Evolutionary conservation across 2,113 vertebrate genomes (phyloP), one percentile per base, ranked within the genome.

Genomic region (Scortum barcoo): DNA sequence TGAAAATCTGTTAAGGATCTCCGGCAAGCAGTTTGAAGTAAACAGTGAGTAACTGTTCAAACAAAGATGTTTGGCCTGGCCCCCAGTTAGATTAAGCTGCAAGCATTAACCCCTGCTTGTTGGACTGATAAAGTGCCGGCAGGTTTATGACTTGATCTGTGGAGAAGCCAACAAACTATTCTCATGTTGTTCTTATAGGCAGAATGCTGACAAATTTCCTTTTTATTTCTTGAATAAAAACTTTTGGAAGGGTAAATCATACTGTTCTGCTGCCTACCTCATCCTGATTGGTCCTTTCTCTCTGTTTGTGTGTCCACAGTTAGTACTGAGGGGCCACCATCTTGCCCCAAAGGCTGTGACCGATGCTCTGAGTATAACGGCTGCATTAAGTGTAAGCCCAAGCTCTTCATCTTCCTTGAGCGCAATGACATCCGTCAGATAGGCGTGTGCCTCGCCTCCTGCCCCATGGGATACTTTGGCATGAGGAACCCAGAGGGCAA

Each of bases 401-500:
- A 97, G 72, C 97, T 99, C 90, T 99, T 99, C 95, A 99, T 99
- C 91, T 97, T 98, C 72, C 94, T 99, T 95, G 98, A 99, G 95
- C 94, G 98, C 83, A 99, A 96, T 16, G 97, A 99, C 86, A 98
- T 99, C 85, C 96, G 97, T 61, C 97, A 99, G 88, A 97, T 96
- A 11, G 98, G 97, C 46, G 95, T 99, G 78, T 99, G 98, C 93
- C 94, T 99, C 72, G 96, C 97, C 0, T 98, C 98, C 71, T 99
- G 98, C 88, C 98, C 98, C 0, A 86, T 96, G 86, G 98, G 98
- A 80, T 99, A 98, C 93, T 99, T 97, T 0, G 98, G 97, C 70
- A 96, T 98, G 94, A 97, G 98, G 90, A 98, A 97, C 63, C 97
- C 97, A 0, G 98, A 98, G 86, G 98, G 97, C 95, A 99, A 99